Percentiles rank a stretch among this genome's conserved stretches.
Evolutionary conservation across 2,797 vertebrate species (phyloP).

Genomic region (Picus viridis): DNA sequence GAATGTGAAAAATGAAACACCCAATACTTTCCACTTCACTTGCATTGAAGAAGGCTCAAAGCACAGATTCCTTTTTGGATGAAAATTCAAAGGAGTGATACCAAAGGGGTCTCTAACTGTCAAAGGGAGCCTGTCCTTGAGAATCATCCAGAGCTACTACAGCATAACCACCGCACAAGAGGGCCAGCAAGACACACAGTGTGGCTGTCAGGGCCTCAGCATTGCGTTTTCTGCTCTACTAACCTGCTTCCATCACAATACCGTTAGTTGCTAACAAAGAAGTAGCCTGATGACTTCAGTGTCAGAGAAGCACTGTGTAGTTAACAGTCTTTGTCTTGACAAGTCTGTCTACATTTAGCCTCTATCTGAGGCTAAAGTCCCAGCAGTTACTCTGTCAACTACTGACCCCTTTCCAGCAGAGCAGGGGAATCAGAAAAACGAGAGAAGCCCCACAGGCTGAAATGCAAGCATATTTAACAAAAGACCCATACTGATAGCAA

Average conservation of each 20-base stretch:
- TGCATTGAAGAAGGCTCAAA: background rate
- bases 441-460: no score
- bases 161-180: rapidly evolving
- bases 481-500: no score
- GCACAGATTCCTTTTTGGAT: background rate
- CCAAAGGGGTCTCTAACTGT: background rate
- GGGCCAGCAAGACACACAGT: rapidly evolving
- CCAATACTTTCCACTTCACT: background rate
- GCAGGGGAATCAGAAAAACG: no score
- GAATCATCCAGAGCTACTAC: background rate
- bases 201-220: background rate
- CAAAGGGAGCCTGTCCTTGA: background rate
- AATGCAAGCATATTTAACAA: no score
- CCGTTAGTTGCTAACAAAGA: background rate
- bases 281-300: background rate
- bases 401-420: no score
- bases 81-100: background rate
- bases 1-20: background rate
- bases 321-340: background rate
- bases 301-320: background rate
- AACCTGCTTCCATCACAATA: background rate
- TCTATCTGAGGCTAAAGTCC: no score
- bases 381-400: no score
- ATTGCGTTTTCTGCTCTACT: background rate
- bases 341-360: no score